These are phyloP conservation scores for Plecotus auritus DNA, from an alignment of 2,113 vertebrate species.

Conservation along the genomic window DNA sequence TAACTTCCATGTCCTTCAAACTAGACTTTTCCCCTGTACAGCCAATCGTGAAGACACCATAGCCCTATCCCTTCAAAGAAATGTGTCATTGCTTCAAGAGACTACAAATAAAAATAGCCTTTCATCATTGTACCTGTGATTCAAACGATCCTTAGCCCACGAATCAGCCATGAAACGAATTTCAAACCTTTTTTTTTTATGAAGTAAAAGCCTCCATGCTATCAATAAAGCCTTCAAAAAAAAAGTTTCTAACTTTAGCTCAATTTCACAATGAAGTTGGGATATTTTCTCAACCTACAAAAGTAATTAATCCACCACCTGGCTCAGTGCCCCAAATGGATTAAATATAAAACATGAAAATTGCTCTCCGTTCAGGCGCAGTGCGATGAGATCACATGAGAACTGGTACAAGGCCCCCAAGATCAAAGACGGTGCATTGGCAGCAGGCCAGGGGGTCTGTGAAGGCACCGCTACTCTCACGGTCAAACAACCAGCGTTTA, in stretches of 20 bases:
- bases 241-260: conserved; percentile 42
- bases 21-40: background rate
- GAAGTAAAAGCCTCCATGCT: conserved; percentile 39
- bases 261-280: conserved; percentile 51
- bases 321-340: conserved; percentile 63
- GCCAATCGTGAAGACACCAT: background rate
- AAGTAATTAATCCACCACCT: conserved; percentile 70
- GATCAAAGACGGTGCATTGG: conserved; percentile 55
- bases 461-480: conserved; percentile 5
- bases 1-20: conserved; percentile 7
- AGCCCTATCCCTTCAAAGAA: background rate
- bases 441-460: conserved; percentile 41
- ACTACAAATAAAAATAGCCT: background rate
- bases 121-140: background rate
- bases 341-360: conserved; percentile 73
- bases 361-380: conserved; percentile 62
- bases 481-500: background rate
- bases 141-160: background rate
- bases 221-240: background rate
- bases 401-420: conserved; percentile 46
- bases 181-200: conserved; percentile 34
- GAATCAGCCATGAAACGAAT: background rate
- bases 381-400: conserved; percentile 52
- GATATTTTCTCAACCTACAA: conserved; percentile 55
- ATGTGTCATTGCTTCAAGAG: background rate